Evolutionary conservation across 2,888 invertebrate species (phyloP).

Genomic region (Spodoptera picta): DNA sequence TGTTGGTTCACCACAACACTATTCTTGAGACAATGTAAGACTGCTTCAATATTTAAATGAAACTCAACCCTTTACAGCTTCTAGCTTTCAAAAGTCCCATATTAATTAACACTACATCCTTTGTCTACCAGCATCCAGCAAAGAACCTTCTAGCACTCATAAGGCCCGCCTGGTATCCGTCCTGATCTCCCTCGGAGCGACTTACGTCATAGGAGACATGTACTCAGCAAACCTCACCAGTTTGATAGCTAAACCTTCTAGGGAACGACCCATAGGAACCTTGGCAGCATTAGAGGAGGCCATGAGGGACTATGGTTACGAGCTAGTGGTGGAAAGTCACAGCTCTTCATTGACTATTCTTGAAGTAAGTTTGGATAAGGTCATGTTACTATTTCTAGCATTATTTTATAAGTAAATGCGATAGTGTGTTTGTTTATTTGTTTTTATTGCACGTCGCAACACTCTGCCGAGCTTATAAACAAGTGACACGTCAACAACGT

Average conservation of each 20-base stretch:
- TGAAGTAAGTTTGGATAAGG: constrained; percentile 81
- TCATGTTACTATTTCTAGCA: no score
- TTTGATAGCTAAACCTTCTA: constrained; percentile 91
- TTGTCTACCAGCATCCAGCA: constrained; percentile 82
- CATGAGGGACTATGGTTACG: constrained; percentile 90
- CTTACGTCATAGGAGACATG: constrained; percentile 93
- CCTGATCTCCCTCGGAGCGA: constrained; percentile 92
- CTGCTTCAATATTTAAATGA: no score
- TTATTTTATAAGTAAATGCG: no score
- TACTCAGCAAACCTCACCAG: constrained; percentile 94
- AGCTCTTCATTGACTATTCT: constrained; percentile 92
- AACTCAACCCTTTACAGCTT: no score
- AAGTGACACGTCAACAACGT: no score
- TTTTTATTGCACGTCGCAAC: no score
- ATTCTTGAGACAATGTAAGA: constrained; percentile 91
- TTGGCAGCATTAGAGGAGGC: constrained; percentile 90
- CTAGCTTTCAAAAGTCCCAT: no score
- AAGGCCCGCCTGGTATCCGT: constrained; percentile 92
- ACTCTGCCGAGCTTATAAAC: no score
- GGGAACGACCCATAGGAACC: constrained; percentile 91
- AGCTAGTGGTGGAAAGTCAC: constrained; percentile 91
- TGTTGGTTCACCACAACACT: constrained; percentile 93
- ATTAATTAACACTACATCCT: no score
- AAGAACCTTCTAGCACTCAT: constrained; percentile 89
- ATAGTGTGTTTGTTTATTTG: no score